Base-by-base conservation (phyloP, 2,888 invertebrate genomes). In the Adelognathus sp. region DNA sequence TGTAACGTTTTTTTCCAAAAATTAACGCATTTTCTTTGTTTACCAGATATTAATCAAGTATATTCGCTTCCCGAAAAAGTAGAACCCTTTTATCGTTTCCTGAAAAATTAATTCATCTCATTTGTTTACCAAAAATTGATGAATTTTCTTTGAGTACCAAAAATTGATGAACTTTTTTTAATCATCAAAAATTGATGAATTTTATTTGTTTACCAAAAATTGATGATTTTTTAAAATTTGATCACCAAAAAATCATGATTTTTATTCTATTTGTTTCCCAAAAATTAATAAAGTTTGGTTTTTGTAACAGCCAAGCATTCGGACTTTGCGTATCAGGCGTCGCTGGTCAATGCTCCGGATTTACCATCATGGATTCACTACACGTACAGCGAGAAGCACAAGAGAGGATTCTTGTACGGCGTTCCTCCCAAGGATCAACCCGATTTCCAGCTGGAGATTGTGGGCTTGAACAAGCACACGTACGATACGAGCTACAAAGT, bases 321-420 rank as follows among this genome's bases (percentile, higher is more conserved):
- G 85, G 94, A 95, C 81, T 95, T 94, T 87, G 93, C 94, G 1
- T 97, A 96, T 90, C 95, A 96, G 81, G 95, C 96, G 0, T 95
- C 97, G 0, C 89, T 97, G 73, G 90, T 94, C 63, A 94, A 95
- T 81, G 95, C 96, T 81, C 97, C 98, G 0, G 97, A 98, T 91
- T 92, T 98, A 46, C 98, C 98, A 0, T 92, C 94, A 2, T 98
- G 98, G 98, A 94, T 98, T 81, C 94, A 96, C 67, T 97, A 97
- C 88, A 94, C 95, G 78, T 97, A 96, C 89, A 97, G 97, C 84
- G 93, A 94, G n/a, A 93, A 94, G 77, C 95, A 96, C 85, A 95
- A 95, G 84, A 94, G 94, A 0, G 97, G 97, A 0, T 97, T 96
- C 89, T 93, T 98, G 18, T 98, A 96, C 86, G 98, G 98, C 0